phyloP scores from a whole-genome alignment of 1,140 invertebrate genomes.

The Drosophila ironensis region DNA sequence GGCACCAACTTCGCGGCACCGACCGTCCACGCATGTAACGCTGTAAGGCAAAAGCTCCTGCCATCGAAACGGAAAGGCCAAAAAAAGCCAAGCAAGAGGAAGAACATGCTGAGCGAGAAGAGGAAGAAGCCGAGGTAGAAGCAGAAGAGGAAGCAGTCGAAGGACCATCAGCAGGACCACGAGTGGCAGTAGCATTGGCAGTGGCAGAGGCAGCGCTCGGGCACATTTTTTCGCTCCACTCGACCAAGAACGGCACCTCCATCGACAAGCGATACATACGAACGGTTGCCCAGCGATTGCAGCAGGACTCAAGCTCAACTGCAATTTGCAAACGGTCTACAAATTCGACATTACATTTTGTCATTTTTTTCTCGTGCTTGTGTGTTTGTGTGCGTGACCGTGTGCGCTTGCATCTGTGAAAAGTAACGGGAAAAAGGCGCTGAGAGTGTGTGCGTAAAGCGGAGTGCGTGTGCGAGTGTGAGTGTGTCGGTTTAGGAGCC shows the following conservation, averaged over 20 bases:
- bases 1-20: slow-evolving; percentile 18
- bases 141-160: slow-evolving; percentile 6
- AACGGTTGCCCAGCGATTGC: slow-evolving; percentile 73
- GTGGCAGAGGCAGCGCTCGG: slow-evolving; percentile 33
- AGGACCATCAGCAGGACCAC: slow-evolving; percentile 1
- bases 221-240: slow-evolving; percentile 43
- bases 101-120: too few relatives aligned
- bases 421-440: background rate
- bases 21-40: slow-evolving; percentile 32
- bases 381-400: slow-evolving; percentile 1
- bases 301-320: slow-evolving; percentile 13
- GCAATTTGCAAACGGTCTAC: background rate
- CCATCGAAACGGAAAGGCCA: slow-evolving; percentile 22
- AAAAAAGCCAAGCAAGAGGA: background rate
- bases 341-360: slow-evolving; percentile 25
- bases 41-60: slow-evolving; percentile 64
- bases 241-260: too few relatives aligned
- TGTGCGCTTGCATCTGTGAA: slow-evolving; percentile 11
- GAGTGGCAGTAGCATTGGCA: slow-evolving; percentile 17
- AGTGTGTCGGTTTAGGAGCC: slow-evolving; percentile 39
- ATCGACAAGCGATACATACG: slow-evolving; percentile 75
- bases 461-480: slow-evolving; percentile 23
- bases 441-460: slow-evolving; percentile 11
- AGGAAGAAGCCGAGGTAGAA: slow-evolving; percentile 6
- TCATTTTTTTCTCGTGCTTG: too few relatives aligned